Base-by-base conservation (phyloP, 2,113 vertebrate species). In the Regulus satrapa region DNA sequence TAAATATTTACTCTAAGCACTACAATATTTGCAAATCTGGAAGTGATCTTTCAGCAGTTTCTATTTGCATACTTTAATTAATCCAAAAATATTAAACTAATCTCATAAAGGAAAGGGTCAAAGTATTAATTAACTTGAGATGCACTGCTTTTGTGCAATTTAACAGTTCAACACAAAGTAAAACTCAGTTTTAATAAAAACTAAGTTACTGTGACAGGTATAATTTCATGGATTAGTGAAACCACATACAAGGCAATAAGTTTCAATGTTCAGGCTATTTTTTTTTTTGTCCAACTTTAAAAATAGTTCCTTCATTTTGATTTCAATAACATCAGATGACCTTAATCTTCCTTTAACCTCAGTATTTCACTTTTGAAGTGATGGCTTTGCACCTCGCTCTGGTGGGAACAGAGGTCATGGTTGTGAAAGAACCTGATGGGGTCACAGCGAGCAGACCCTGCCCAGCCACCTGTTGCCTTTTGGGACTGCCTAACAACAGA, bases 31-130 rank as follows among this genome's bases (percentile, higher is more conserved):
- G 89, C 92, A 82, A 91, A 97, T 96, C 92, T 82, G 64, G 91
- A 95, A 95, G 74, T 12, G 41, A 97, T 97, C 96, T 96, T 91
- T 83, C 84, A 87, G 85, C 89, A 95, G 85, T 94, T 97, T 92
- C 88, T 85, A 97, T 96, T 97, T 97, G 95, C 96, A 96, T 92
- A 90, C 89, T 97, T 96, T 97, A 97, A 97, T 97, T 97, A 97
- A 97, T 95, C 96, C 86, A 92, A 95, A 97, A 97, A 97, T 94
- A 97, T 96, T 97, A 96, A 95, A 95, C 89, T 95, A 97, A 96
- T 95, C 95, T 97, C 94, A 96, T 86, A 97, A 97, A 95, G 84
- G 72, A 85, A 97, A 95, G 93, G 97, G 97, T 95, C 96, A 95
- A 88, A 91, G 79, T 97, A 96, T 95, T 97, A 97, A 98, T 98